Evolutionary conservation across 2,797 vertebrate genomes (phyloP).

Genomic region (Tragelaphus oryx): DNA sequence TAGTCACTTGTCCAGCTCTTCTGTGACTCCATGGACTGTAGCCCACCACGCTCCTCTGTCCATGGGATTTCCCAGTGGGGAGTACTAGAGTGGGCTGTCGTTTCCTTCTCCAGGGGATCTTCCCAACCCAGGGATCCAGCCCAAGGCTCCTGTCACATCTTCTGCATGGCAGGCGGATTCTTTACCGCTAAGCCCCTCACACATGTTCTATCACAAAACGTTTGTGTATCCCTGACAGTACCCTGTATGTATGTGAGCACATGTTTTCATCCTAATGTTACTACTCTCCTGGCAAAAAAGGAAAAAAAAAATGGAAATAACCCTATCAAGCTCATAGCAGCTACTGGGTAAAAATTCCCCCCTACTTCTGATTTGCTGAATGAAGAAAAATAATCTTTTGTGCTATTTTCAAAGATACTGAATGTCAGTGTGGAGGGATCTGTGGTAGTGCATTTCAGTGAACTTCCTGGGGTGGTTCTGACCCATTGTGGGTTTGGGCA

Average conservation of each 20-base stretch:
- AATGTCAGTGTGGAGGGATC: rapidly evolving
- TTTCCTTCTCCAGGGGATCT: not conserved
- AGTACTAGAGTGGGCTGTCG: not conserved
- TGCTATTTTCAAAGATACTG: not conserved
- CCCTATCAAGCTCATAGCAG: not conserved
- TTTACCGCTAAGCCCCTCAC: not conserved
- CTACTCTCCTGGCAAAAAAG: not conserved
- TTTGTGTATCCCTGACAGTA: not conserved
- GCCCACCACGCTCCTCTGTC: not conserved
- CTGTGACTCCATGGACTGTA: not conserved
- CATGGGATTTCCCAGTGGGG: not conserved
- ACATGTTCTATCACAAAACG: not conserved
- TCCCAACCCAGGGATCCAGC: not conserved
- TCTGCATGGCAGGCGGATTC: not conserved
- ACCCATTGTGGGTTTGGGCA: not conserved
- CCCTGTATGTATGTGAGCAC: not conserved
- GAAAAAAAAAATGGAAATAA: not conserved
- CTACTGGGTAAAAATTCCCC: not conserved
- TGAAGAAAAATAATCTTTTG: not conserved
- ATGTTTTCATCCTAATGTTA: not conserved
- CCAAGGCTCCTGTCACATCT: not conserved
- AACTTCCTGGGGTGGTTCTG: too few relatives aligned
- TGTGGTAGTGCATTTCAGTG: not conserved
- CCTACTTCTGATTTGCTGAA: not conserved
- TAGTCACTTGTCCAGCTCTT: not conserved